Evolutionary conservation across 1,140 invertebrate genomes (phyloP).

Genomic region (Cheumatopsyche charites): DNA sequence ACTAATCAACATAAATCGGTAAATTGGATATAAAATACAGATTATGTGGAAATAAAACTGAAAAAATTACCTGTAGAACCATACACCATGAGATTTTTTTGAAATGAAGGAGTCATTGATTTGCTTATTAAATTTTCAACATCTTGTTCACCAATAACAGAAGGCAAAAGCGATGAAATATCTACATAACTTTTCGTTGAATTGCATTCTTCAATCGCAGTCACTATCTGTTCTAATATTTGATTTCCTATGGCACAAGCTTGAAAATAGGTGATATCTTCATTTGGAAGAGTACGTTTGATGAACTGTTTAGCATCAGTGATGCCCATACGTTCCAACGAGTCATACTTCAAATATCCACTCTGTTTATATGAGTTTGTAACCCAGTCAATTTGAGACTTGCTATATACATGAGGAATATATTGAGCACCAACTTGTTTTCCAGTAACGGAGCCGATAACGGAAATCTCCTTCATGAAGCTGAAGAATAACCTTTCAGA

Average conservation of each 20-base stretch:
- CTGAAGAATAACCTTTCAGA: constrained; percentile 85
- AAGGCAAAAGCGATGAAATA: constrained; percentile 78
- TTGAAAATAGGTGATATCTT: constrained; percentile 74
- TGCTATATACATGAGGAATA: constrained; percentile 88
- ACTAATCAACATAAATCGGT: constrained; percentile 51
- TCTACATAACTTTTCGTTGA: constrained; percentile 78
- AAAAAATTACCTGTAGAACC: constrained; percentile 48
- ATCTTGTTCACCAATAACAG: constrained; percentile 78
- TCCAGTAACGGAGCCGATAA: constrained; percentile 81
- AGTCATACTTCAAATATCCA: constrained; percentile 94
- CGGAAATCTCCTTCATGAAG: constrained; percentile 69
- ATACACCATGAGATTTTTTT: constrained; percentile 53
- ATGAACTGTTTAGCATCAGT: constrained; percentile 83
- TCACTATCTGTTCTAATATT: constrained; percentile 80
- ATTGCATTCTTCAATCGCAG: constrained; percentile 84
- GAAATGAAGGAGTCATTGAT: constrained; percentile 63
- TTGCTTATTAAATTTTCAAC: constrained; percentile 73
- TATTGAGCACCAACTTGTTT: constrained; percentile 79
- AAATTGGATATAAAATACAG: not conserved
- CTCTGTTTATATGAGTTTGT: constrained; percentile 92
- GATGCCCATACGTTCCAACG: constrained; percentile 85
- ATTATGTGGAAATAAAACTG: not conserved
- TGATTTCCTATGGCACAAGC: constrained; percentile 78
- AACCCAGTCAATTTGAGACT: constrained; percentile 84
- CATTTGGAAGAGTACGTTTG: constrained; percentile 75